Base-by-base conservation (phyloP, 2,888 invertebrate species). In the Brachyptera risi region DNA sequence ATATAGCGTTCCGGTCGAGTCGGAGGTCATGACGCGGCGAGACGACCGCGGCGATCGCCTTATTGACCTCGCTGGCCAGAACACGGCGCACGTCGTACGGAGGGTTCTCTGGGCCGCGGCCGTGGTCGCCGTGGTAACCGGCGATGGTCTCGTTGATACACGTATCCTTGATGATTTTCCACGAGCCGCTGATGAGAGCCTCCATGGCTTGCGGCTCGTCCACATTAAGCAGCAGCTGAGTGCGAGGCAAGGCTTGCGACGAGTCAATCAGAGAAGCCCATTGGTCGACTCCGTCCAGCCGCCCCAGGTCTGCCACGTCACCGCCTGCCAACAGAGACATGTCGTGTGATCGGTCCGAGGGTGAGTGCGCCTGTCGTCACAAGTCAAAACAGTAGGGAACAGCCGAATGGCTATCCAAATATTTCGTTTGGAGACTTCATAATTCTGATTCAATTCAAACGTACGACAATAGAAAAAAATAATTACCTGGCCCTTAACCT, bases 141-240 rank as follows among this genome's bases (percentile, higher is more conserved):
- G 61, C 63, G 49, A 56, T 58, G 3, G 24, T 24, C 3, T 56
- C 61, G 26, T 35, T 11, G 1, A 42, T 31, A 21, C 38, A 50
- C 7, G 47, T 50, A 1, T 61, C 63, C 17, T 44, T 50, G 13
- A 62, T 35, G 38, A 65, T 51, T 50, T 65, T 65, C 63, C 60
- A 65, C n/a, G 42, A 38, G n/a, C 57, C 56, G n/a, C 54, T 44
- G 7, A 62, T 38, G 17, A 62, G 19, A 5, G 49, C 61, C 23
- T 58, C 50, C 42, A 56, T 59, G 27, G 40, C 42, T 9, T 21
- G 9, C 2, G 27, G 35, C 2, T 59, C 31, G 24, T 60, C 63
- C 9, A 65, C 44, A 37, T 65, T 79, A 71, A 1, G 78, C 76
- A 68, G 79, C 67, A 27, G 77, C 67, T 63, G 71, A 75, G 61